Conservation (phyloP, 2,797 vertebrate species). For the Psittacula derbiana region DNA sequence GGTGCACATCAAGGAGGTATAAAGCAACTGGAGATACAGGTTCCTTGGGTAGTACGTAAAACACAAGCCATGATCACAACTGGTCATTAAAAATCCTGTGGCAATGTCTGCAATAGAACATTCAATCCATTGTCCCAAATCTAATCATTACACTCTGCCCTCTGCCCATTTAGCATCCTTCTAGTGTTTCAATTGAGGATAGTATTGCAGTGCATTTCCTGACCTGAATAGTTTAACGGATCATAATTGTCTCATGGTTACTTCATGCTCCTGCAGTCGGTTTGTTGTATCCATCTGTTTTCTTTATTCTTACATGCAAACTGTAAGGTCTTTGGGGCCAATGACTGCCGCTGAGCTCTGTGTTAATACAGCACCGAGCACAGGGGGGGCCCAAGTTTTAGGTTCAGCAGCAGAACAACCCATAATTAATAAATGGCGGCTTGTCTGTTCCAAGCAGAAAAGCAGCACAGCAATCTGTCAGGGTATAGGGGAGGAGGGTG, state of each 20-base stretch:
- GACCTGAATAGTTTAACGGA: slow-evolving; percentile 69
- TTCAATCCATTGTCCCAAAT: slow-evolving; percentile 60
- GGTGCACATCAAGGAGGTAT: not conserved
- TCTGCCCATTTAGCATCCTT: slow-evolving; percentile 66
- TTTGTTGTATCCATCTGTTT: slow-evolving; percentile 66
- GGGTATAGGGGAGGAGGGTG: slow-evolving; percentile 57
- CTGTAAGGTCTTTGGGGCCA: slow-evolving; percentile 58
- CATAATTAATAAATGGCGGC: slow-evolving; percentile 65
- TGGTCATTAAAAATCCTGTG: slow-evolving; percentile 65
- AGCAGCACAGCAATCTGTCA: slow-evolving; percentile 54
- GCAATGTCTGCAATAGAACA: slow-evolving; percentile 41
- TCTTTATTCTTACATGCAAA: slow-evolving; percentile 43
- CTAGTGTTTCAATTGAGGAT: slow-evolving; percentile 59
- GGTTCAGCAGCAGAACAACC: slow-evolving; percentile 52
- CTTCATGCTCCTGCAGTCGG: slow-evolving; percentile 33
- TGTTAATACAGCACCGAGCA: slow-evolving; percentile 36
- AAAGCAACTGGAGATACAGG: not conserved
- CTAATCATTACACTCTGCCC: slow-evolving; percentile 66
- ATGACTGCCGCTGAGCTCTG: slow-evolving; percentile 27
- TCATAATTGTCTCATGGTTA: slow-evolving; percentile 67
- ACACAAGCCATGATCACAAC: not conserved
- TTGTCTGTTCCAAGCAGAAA: slow-evolving; percentile 59
- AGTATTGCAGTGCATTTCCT: slow-evolving; percentile 67
- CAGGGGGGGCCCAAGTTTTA: slow-evolving; percentile 29
- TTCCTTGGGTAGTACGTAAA: not conserved